Base-by-base conservation (phyloP, 2,888 invertebrate species). In the Drosophila setosimentum region DNA sequence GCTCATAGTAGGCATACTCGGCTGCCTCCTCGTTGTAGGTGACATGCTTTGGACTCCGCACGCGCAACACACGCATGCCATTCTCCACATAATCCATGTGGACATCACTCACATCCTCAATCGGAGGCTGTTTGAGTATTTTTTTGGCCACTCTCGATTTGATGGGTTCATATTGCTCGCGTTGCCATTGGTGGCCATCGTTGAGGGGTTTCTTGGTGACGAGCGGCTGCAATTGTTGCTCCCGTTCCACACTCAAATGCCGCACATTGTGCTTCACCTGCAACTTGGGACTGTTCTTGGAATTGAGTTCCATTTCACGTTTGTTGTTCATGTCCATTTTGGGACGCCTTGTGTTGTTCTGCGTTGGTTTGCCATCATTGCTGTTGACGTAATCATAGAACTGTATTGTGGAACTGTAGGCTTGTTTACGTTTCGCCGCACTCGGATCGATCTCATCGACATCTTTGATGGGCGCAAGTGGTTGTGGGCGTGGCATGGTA, bases 291-390 rank as follows among this genome's bases (percentile, higher is more conserved):
- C 91, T 92, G 58, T 92, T 93, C 70, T 92, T 92, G 4, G 89
- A 73, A 64, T 93, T 93, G 0, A 90, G 74, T 62, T 93, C 93
- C 76, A 93, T 72, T 57, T 91, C 91, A 16, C 82, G 87, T 54
- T 92, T 93, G 65, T 91, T 92, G 62, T 93, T 92, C 78, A 91
- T 91, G 70, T 93, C 91, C 80, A 91, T 91, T 80, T 90, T 90
- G 8, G 89, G 90, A 1, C 81, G 81, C 3, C 91, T 69, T 8
- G 75, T 79, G 62, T 92, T 92, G 57, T 92, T 92, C 18, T 82
- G 89, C 37, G 71, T 76, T 42, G 65, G 32, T 4, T 82, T 73
- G 2, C 73, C 78, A 24, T 91, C 91, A 54, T 91, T 89, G 5
- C 71, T 73, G 71, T 83, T 90, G n/a, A 80, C 83, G 73, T 84